A percentile compares a stretch with the other conserved stretches of the same genome.
phyloP scores from a whole-genome alignment of 2,113 vertebrate genomes.

The Zingel zingel region DNA sequence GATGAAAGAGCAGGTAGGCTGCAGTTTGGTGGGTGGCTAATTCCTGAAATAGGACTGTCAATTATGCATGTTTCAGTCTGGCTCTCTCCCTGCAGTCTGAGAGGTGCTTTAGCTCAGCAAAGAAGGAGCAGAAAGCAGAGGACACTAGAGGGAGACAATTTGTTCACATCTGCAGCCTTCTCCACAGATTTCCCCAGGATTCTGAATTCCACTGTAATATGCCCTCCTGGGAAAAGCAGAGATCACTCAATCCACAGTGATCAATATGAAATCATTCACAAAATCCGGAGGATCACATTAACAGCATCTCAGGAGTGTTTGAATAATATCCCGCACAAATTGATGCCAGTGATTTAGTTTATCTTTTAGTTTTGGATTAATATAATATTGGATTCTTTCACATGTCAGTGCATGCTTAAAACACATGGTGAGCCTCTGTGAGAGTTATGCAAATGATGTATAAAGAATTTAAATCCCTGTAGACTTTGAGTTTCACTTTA shows the following conservation, averaged over 20 bases:
- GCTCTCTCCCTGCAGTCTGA: constrained; percentile 63
- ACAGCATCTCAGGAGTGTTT: constrained; percentile 32
- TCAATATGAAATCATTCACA: constrained; percentile 66
- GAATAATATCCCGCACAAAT: constrained; percentile 34
- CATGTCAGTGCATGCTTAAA: not conserved
- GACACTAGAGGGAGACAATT: constrained; percentile 84
- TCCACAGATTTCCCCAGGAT: constrained; percentile 37
- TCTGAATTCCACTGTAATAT: constrained; percentile 54
- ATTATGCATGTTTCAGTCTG: constrained; percentile 79
- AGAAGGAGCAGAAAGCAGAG: constrained; percentile 44
- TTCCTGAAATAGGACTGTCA: constrained; percentile 82
- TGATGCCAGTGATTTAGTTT: constrained; percentile 12
- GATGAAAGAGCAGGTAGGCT: constrained; percentile 70
- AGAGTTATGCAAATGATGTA: constrained; percentile 15
- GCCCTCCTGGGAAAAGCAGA: constrained; percentile 57
- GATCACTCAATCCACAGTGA: constrained; percentile 53
- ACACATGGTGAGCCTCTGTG: constrained; percentile 1
- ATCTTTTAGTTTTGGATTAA: constrained; percentile 21
- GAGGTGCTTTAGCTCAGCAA: constrained; percentile 45
- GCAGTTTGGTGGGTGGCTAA: constrained; percentile 73
- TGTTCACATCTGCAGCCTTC: constrained; percentile 73
- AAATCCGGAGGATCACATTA: constrained; percentile 47
- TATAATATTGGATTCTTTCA: constrained; percentile 22
- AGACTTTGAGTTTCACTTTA: constrained; percentile 21
- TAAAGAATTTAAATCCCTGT: not conserved